Conservation (phyloP, 2,113 vertebrate species). For the Callopanchax toddi region DNA sequence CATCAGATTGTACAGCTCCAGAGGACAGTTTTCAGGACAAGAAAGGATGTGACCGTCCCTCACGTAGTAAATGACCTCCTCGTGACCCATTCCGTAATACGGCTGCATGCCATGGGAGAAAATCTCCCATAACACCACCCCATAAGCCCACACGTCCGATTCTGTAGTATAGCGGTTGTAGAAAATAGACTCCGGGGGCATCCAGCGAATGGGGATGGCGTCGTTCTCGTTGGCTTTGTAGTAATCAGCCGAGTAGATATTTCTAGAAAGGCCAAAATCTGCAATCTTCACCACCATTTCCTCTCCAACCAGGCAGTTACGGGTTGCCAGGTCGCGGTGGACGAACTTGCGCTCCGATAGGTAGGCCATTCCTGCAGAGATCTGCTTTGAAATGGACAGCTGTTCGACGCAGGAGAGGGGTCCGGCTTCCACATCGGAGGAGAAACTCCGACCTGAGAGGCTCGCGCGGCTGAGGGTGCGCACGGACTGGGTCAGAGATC, state of each 20-base stretch:
- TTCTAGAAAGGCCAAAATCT: slow-evolving; percentile 95
- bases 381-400: slow-evolving; percentile 91
- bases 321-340: slow-evolving; percentile 93
- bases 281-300: slow-evolving; percentile 97
- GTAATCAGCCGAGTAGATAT: slow-evolving; percentile 97
- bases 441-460: slow-evolving; percentile 63
- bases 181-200: slow-evolving; percentile 98
- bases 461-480: slow-evolving; percentile 81
- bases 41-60: slow-evolving; percentile 93
- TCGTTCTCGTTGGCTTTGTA: slow-evolving; percentile 98
- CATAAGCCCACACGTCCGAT: slow-evolving; percentile 97
- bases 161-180: slow-evolving; percentile 98
- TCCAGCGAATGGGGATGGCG: slow-evolving; percentile 98
- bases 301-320: slow-evolving; percentile 95
- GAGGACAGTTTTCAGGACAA: slow-evolving; percentile 90
- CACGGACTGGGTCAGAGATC: slow-evolving; percentile 78
- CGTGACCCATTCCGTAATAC: slow-evolving; percentile 97
- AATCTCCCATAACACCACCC: slow-evolving; percentile 97
- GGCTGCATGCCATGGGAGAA: slow-evolving; percentile 98
- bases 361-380: slow-evolving; percentile 95
- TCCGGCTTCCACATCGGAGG: slow-evolving; percentile 72
- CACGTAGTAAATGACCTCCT: slow-evolving; percentile 98
- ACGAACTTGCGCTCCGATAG: slow-evolving; percentile 97
- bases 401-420: slow-evolving; percentile 85
- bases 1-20: slow-evolving; percentile 97